Evolutionary conservation across 53 echinoderm and acorn worm species (phyloP).

Genomic region (Glandiceps talaboti): DNA sequence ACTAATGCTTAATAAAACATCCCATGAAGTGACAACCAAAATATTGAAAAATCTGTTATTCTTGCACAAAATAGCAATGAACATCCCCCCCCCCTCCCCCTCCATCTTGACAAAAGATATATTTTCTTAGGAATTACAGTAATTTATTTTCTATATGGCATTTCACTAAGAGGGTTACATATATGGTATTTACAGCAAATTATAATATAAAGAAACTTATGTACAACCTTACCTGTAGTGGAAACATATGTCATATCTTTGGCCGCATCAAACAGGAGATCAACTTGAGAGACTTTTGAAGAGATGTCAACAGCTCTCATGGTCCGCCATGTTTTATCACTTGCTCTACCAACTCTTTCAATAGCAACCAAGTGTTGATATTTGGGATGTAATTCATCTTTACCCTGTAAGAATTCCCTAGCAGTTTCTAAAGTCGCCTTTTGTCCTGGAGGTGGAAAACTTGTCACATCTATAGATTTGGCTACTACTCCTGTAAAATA

Average conservation of each 20-base stretch:
- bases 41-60: no score
- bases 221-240: constrained; percentile 71
- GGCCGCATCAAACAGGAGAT: constrained; percentile 62
- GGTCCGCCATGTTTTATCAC: constrained; percentile 46
- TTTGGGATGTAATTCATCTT: constrained; percentile 29
- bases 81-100: no score
- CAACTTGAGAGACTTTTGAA: constrained; percentile 27
- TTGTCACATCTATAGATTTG: constrained; percentile 34
- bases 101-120: no score
- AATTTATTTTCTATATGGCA: no score
- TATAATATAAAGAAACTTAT: no score
- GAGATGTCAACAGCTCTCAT: constrained; percentile 21
- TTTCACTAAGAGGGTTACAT: no score
- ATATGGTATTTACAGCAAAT: no score
- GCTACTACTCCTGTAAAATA: constrained; percentile 27
- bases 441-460: constrained; percentile 38
- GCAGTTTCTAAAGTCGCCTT: constrained; percentile 28
- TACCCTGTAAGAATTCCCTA: constrained; percentile 24
- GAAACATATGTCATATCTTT: constrained; percentile 36
- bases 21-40: no score
- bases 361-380: constrained; percentile 82
- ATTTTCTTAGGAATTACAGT: no score
- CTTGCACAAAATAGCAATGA: no score
- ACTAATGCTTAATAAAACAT: no score
- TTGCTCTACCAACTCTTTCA: constrained; percentile 38